These are phyloP conservation scores for Plebejus melissa DNA, from an alignment of 2,888 invertebrate species.

Conservation along the genomic window DNA sequence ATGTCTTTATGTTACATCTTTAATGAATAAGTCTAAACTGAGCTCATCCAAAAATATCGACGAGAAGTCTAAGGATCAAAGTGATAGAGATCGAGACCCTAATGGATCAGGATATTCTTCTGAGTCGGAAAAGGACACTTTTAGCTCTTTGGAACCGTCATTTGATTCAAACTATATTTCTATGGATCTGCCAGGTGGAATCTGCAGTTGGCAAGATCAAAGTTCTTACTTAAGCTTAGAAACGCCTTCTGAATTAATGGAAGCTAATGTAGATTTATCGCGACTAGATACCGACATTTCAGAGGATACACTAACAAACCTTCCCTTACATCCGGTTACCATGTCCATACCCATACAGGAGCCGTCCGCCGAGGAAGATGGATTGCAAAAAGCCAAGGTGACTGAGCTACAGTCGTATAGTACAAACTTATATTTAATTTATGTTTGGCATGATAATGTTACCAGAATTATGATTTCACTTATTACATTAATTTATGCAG, in stretches of 20 bases:
- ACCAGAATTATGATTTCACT: constrained; percentile 72
- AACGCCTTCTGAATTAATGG: constrained; percentile 55
- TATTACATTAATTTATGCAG: constrained; percentile 64
- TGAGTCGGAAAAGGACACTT: constrained; percentile 55
- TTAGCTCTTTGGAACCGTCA: constrained; percentile 48
- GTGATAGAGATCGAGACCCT: constrained; percentile 80
- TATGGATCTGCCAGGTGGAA: constrained; percentile 87
- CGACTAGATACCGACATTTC: constrained; percentile 48
- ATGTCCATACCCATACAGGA: constrained; percentile 67
- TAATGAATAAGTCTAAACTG: constrained; percentile 68
- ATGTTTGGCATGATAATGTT: constrained; percentile 77
- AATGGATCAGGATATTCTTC: constrained; percentile 80
- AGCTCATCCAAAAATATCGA: constrained; percentile 45
- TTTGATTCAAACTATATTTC: constrained; percentile 81
- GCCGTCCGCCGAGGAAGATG: constrained; percentile 49
- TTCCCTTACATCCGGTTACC: constrained; percentile 64
- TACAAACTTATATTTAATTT: constrained; percentile 71
- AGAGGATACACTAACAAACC: constrained; percentile 76
- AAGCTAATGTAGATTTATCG: constrained; percentile 42
- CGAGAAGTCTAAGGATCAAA: constrained; percentile 63
- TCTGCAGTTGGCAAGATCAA: constrained; percentile 89
- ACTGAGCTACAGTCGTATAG: constrained; percentile 75
- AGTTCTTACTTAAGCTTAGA: constrained; percentile 86
- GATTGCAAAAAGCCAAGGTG: constrained; percentile 70
- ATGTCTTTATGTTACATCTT: constrained; percentile 76